Evolutionary conservation across 2,888 invertebrate species (phyloP).

Genomic region (Ischnura elegans): DNA sequence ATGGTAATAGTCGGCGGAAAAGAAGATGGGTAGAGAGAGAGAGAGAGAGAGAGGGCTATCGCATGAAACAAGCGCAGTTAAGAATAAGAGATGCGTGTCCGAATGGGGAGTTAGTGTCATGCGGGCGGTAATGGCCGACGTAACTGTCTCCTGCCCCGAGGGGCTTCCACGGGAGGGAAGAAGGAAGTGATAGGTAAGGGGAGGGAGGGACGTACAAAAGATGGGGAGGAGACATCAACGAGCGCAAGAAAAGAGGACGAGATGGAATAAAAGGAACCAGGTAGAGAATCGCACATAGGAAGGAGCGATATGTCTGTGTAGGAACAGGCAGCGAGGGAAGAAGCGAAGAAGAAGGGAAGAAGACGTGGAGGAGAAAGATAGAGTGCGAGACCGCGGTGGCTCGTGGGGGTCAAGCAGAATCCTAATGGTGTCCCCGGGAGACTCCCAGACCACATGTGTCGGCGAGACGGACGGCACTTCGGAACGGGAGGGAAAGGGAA

Average conservation of each 20-base stretch:
- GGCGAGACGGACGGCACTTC: background rate
- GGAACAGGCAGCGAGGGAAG: background rate
- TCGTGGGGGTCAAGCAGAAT: conserved; percentile 49
- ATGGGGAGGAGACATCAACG: background rate
- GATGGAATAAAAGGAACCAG: background rate
- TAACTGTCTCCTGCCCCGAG: conserved; percentile 50
- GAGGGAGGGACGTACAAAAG: background rate
- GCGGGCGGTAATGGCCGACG: conserved; percentile 61
- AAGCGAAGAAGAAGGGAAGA: background rate
- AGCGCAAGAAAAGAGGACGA: background rate
- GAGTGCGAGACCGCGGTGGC: background rate
- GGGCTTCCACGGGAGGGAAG: conserved; percentile 30
- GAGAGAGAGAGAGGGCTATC: background rate
- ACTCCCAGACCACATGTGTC: conserved; percentile 59
- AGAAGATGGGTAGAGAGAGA: background rate
- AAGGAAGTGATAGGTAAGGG: background rate
- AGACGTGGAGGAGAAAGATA: background rate
- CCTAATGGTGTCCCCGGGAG: conserved; percentile 60
- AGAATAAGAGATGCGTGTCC: conserved; percentile 64
- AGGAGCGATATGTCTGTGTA: background rate
- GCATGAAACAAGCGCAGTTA: conserved; percentile 50
- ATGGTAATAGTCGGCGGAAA: background rate
- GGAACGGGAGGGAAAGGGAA: background rate
- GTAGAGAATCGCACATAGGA: too few species aligned
- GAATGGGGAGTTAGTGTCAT: conserved; percentile 62